Percentiles rank a stretch among this genome's conserved stretches.
Evolutionary conservation across 2,888 invertebrate species (phyloP).

Genomic region (Eumacrocentrus americanus): DNA sequence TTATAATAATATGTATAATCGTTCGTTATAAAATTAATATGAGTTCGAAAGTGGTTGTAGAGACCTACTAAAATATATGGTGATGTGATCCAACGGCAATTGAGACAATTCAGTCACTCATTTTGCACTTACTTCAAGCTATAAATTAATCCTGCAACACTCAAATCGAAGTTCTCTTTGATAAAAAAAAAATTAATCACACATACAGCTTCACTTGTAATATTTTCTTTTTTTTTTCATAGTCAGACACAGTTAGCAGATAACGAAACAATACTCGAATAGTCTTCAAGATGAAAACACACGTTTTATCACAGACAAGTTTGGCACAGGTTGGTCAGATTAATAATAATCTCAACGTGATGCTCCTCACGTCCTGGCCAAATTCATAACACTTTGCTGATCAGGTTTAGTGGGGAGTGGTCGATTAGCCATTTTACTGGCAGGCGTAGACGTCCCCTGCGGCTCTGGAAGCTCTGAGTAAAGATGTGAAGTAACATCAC

Average conservation of each 20-base stretch:
- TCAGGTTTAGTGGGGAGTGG: slow-evolving; percentile 74
- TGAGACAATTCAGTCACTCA: too few species aligned
- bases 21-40: background rate
- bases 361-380: slow-evolving; percentile 43
- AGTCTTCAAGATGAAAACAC: background rate
- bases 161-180: too few species aligned
- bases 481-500: slow-evolving; percentile 64
- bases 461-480: slow-evolving; percentile 66
- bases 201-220: background rate
- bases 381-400: slow-evolving; percentile 46
- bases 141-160: too few species aligned
- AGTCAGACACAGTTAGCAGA: slow-evolving; percentile 9
- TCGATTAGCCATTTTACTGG: slow-evolving; percentile 70
- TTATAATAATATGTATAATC: background rate
- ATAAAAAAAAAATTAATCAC: background rate
- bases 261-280: background rate
- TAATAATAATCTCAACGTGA: too few species aligned
- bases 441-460: slow-evolving; percentile 58
- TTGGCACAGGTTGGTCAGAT: slow-evolving; percentile 36
- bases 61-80: too few species aligned
- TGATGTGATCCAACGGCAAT: too few species aligned
- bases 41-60: too few species aligned
- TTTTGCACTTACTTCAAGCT: too few species aligned
- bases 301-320: slow-evolving; percentile 54
- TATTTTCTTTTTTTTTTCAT: background rate